phyloP scores from a whole-genome alignment of 2,113 vertebrate genomes.

The Rhizomys pruinosus region DNA sequence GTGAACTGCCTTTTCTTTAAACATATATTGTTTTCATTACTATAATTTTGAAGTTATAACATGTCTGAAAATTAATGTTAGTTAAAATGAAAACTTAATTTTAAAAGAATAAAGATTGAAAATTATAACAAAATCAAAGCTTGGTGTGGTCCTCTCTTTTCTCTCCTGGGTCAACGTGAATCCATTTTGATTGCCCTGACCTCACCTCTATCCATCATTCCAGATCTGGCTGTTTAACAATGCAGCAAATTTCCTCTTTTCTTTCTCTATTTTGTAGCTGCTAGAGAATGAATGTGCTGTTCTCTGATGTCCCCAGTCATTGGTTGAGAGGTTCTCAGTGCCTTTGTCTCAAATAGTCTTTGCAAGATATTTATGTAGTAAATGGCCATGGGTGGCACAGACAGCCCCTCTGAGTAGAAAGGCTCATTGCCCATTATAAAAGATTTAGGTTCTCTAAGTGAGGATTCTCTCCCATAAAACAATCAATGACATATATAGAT shows the following conservation, averaged over 20 bases:
- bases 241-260: not conserved
- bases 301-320: not conserved
- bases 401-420: too few relatives aligned
- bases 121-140: not conserved
- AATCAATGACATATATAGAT: not conserved
- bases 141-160: not conserved
- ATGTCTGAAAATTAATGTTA: not conserved
- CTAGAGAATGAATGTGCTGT: not conserved
- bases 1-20: not conserved
- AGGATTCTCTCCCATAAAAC: not conserved
- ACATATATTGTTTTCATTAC: not conserved
- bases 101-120: too few relatives aligned
- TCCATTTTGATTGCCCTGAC: not conserved
- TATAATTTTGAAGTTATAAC: not conserved
- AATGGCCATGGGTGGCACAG: not conserved
- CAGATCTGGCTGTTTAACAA: not conserved
- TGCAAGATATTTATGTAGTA: not conserved
- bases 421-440: not conserved
- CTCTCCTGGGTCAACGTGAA: not conserved
- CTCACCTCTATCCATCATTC: too few relatives aligned
- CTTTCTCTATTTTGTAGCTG: not conserved
- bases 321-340: not conserved
- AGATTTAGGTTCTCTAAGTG: not conserved
- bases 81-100: not conserved
- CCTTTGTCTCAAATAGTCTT: slow-evolving; percentile 24